Evolutionary conservation across 2,797 vertebrate species (phyloP).

Genomic region (Capromys pilorides): DNA sequence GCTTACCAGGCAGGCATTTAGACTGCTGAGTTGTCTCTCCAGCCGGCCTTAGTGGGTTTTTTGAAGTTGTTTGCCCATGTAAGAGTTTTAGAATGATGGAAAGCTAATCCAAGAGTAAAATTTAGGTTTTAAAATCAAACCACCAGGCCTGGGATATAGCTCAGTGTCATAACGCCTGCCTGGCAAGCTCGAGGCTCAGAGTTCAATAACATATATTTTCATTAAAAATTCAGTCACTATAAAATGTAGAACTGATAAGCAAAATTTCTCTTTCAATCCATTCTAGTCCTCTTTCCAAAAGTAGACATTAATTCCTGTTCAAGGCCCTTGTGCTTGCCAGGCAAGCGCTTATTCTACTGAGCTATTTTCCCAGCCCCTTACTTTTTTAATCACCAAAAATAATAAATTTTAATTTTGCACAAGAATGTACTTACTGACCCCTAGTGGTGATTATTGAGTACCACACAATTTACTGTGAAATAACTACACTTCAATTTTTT

Average conservation of each 20-base stretch:
- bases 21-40: too few species aligned
- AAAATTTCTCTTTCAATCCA: neutral
- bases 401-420: neutral
- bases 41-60: neutral
- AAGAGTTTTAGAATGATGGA: constrained; percentile 20
- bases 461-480: constrained; percentile 48
- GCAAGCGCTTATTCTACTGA: too few species aligned
- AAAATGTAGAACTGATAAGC: constrained; percentile 23
- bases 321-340: too few species aligned
- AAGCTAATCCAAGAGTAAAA: neutral
- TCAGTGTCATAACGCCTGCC: too few species aligned
- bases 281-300: neutral
- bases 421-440: constrained; percentile 74
- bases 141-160: neutral
- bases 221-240: neutral
- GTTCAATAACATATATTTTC: neutral
- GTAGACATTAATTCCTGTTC: neutral
- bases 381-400: constrained; percentile 43
- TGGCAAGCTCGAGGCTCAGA: too few species aligned
- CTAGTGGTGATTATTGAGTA: constrained; percentile 65
- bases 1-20: too few species aligned
- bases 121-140: neutral
- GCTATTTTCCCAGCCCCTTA: too few species aligned
- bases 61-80: neutral
- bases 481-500: neutral